A percentile compares a stretch with the other conserved stretches of the same genome.
phyloP scores from a whole-genome alignment of 2,113 vertebrate genomes.

The Osmerus eperlanus region DNA sequence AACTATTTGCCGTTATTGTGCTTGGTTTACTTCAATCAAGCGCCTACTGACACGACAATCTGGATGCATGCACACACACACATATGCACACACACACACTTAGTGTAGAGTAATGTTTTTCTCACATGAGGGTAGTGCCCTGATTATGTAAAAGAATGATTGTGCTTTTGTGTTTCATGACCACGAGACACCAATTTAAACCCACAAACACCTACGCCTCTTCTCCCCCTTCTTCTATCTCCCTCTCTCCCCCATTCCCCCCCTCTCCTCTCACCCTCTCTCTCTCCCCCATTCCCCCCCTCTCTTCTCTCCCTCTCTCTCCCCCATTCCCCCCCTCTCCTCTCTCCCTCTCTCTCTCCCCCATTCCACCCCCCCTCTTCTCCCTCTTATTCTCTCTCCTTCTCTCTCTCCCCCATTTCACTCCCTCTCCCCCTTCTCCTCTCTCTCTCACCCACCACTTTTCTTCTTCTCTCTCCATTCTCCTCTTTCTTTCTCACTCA shows the following conservation, averaged over 20 bases:
- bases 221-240: too few relatives aligned
- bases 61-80: constrained; percentile 58
- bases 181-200: constrained; percentile 3
- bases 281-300: background rate
- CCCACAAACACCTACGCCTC: background rate
- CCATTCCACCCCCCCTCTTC: background rate
- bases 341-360: background rate
- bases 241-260: too few relatives aligned
- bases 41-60: constrained; percentile 67
- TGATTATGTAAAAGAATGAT: constrained; percentile 3
- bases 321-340: background rate
- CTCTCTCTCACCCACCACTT: background rate
- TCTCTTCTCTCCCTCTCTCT: background rate
- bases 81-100: constrained; percentile 3
- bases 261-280: background rate
- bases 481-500: background rate
- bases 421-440: background rate
- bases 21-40: constrained; percentile 44
- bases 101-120: background rate
- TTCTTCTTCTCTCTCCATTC: background rate
- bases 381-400: background rate
- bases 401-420: background rate
- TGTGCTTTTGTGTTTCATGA: constrained; percentile 41
- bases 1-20: constrained; percentile 71
- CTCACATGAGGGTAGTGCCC: background rate